Evolutionary conservation across 1,140 invertebrate species (phyloP).

Genomic region (Phymorhynchus buccinoides): DNA sequence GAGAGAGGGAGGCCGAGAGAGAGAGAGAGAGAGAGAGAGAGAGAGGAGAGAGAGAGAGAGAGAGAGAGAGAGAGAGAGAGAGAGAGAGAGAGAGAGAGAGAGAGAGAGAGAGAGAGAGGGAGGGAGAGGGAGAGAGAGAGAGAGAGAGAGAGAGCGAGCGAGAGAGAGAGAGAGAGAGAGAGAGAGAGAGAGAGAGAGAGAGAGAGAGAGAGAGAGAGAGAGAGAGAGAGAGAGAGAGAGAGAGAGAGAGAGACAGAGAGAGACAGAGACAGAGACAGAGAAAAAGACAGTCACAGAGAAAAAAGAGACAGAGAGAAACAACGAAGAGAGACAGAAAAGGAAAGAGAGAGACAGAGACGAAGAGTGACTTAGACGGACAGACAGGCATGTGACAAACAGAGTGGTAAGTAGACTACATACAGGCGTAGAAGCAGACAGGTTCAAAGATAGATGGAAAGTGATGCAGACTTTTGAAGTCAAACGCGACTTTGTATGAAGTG

Average conservation of each 20-base stretch:
- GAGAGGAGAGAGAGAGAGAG: neutral
- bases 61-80: neutral
- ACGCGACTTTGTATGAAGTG: too few relatives aligned
- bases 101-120: neutral
- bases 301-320: too few relatives aligned
- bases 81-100: neutral
- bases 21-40: neutral
- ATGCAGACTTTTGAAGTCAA: too few relatives aligned
- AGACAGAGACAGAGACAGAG: neutral
- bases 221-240: constrained; percentile 9
- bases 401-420: too few relatives aligned
- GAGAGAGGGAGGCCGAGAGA: neutral
- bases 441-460: too few relatives aligned
- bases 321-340: too few relatives aligned
- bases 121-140: constrained; percentile 12
- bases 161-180: neutral
- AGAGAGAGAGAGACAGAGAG: neutral
- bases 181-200: neutral
- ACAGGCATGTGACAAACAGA: too few relatives aligned
- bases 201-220: constrained; percentile 20
- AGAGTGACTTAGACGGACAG: too few relatives aligned
- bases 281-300: too few relatives aligned
- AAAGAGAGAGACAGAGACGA: too few relatives aligned
- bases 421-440: too few relatives aligned
- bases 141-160: neutral